Evolutionary conservation across 2,113 vertebrate genomes (phyloP).

Genomic region (Bubo bubo): DNA sequence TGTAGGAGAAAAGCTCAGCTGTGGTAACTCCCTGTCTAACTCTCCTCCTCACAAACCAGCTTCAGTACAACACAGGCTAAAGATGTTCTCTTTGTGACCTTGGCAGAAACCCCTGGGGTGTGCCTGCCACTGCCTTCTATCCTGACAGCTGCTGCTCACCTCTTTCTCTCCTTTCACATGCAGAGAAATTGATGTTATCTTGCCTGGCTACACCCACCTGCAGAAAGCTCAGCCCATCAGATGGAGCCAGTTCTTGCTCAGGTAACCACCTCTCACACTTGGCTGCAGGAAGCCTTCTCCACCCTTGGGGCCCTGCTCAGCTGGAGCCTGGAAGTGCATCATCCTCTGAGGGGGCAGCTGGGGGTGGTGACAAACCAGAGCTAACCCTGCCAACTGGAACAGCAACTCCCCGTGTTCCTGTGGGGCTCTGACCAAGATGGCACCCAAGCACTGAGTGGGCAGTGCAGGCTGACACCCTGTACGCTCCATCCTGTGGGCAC

Average conservation of each 20-base stretch:
- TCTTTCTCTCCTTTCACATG: not conserved
- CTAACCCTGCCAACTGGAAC: not conserved
- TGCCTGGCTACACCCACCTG: conserved; percentile 97
- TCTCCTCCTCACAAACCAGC: not conserved
- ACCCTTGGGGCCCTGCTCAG: not conserved
- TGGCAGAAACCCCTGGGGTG: not conserved
- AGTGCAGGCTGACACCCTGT: not conserved
- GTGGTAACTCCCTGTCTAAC: not conserved
- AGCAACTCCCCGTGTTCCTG: rapidly evolving
- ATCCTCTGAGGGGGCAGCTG: not conserved
- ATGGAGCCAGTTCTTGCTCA: conserved; percentile 97
- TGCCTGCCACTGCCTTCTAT: not conserved
- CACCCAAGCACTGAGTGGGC: not conserved
- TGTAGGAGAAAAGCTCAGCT: not conserved
- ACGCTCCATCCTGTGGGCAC: not conserved
- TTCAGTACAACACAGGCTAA: not conserved
- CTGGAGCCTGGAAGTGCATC: not conserved
- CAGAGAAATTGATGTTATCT: conserved; percentile 90
- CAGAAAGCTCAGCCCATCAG: conserved; percentile 95
- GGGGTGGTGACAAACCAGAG: not conserved
- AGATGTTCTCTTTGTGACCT: not conserved
- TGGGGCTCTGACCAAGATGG: not conserved
- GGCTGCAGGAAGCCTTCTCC: not conserved
- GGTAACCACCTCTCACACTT: conserved; percentile 69
- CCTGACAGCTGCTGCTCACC: not conserved